These are phyloP conservation scores for Clunio marinus DNA, from an alignment of 2,888 invertebrate species.

Conservation along the genomic window DNA sequence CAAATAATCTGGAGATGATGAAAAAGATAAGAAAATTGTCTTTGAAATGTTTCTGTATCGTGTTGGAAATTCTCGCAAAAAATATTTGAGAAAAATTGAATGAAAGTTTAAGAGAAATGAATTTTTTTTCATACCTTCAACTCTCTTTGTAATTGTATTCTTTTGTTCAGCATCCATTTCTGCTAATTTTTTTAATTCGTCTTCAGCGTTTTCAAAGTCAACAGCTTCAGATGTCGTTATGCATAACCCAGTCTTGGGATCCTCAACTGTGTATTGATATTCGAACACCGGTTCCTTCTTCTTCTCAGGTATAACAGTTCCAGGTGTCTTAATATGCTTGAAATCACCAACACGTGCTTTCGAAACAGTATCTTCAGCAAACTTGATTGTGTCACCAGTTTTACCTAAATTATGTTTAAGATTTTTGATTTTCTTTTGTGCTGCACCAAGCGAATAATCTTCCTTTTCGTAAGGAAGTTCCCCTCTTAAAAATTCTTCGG, in stretches of 20 bases:
- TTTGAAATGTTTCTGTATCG: neutral
- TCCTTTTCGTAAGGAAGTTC: constrained; percentile 45
- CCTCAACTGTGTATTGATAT: constrained; percentile 37
- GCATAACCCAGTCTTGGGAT: constrained; percentile 39
- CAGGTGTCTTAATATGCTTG: constrained; percentile 50
- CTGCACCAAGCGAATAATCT: constrained; percentile 49
- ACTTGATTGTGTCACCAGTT: constrained; percentile 49
- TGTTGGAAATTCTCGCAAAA: neutral
- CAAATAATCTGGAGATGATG: constrained; percentile 33
- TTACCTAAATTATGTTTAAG: constrained; percentile 50
- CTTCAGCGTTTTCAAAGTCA: constrained; percentile 41
- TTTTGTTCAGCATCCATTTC: constrained; percentile 42
- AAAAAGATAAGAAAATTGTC: neutral
- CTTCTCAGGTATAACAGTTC: constrained; percentile 44
- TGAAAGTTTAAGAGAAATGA: neutral
- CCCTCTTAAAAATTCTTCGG: constrained; percentile 49
- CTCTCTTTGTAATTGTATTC: constrained; percentile 49
- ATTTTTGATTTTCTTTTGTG: constrained; percentile 50
- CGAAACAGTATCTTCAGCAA: constrained; percentile 51
- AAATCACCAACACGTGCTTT: constrained; percentile 52
- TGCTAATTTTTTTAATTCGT: constrained; percentile 42
- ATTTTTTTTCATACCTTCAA: constrained; percentile 60
- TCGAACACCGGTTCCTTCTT: constrained; percentile 42
- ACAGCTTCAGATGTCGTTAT: constrained; percentile 38
- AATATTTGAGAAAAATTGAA: neutral